Evolutionary conservation across 2,888 invertebrate genomes (phyloP), one percentile per base, ranked within the genome.

Genomic region (Heliconius sara): DNA sequence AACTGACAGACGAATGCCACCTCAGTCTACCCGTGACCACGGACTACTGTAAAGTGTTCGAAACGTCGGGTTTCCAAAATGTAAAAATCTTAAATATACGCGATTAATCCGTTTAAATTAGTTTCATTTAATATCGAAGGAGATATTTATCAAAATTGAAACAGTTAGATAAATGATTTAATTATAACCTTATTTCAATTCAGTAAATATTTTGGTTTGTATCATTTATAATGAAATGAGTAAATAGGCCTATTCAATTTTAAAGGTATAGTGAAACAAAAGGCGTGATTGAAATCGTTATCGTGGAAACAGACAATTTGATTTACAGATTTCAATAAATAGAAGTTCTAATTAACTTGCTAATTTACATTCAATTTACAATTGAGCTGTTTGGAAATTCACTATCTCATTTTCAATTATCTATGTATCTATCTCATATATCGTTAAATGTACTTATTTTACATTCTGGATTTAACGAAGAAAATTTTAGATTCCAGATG

Each of bases 221-320:
- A 47, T 71, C 5, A 52, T 71, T 71, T 71, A 27, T 52, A 72
- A 72, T 30, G 52, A 72, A 57, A 52, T 30, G 30, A 52, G 22
- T 71, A 27, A 71, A 71, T 71, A 25, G 43, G 4, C 12, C 22
- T 27, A 52, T 52, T 52, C 52, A 30, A 72, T 22, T 52, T 52
- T 52, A 27, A 43, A 70, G 47, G 16, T 16, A 47, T 13, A 47
- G 27, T 70, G 6, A 25, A 70, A 39, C 34, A 34, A 3, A 25
- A 25, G 25, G 25, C 25, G 13, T 71, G 47, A 47, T 71, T 27
- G 13, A 47, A 47, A 16, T 71, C 47, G 16, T 16, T 71, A 22
- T 72, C 22, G 52, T 22, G 30, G 52, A 30, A 39, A 68, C 68
- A 72, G 52, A 71, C 30, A 71, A 71, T 27, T 71, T 4, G 22